phyloP scores from a whole-genome alignment of 2,797 vertebrate species.

The Psittacula derbiana region DNA sequence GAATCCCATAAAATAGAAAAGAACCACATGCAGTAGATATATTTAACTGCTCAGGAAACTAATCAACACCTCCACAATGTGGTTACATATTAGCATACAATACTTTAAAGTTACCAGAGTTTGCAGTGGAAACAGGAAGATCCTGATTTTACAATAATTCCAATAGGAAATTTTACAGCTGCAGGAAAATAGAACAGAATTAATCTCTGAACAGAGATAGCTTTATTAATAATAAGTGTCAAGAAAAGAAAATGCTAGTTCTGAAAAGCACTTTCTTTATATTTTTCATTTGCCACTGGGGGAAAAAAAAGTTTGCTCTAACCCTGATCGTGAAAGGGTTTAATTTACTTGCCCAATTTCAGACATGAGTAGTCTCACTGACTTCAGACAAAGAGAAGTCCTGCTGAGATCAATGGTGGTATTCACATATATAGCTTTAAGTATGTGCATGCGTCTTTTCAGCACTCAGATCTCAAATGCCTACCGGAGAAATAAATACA shows the following conservation, averaged over 20 bases:
- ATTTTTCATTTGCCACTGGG: neutral
- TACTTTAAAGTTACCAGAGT: neutral
- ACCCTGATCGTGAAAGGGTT: neutral
- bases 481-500: constrained; percentile 4
- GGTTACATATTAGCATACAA: neutral
- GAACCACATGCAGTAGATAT: constrained; percentile 9
- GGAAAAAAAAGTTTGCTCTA: neutral
- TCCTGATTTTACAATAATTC: neutral
- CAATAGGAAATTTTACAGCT: neutral
- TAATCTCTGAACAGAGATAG: neutral
- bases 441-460: constrained; percentile 16
- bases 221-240: neutral
- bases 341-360: constrained; percentile 27
- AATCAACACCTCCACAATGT: constrained; percentile 1
- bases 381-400: constrained; percentile 21
- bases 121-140: neutral
- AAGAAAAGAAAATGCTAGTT: neutral
- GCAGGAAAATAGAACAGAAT: neutral
- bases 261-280: neutral
- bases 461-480: constrained; percentile 9
- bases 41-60: constrained; percentile 12
- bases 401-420: constrained; percentile 55
- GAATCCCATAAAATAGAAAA: constrained; percentile 43
- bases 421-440: neutral
- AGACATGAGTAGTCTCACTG: neutral